Evolutionary conservation across 2,888 invertebrate species (phyloP), one percentile per base, ranked within the genome.

Genomic region (Drosophila longiperda): DNA sequence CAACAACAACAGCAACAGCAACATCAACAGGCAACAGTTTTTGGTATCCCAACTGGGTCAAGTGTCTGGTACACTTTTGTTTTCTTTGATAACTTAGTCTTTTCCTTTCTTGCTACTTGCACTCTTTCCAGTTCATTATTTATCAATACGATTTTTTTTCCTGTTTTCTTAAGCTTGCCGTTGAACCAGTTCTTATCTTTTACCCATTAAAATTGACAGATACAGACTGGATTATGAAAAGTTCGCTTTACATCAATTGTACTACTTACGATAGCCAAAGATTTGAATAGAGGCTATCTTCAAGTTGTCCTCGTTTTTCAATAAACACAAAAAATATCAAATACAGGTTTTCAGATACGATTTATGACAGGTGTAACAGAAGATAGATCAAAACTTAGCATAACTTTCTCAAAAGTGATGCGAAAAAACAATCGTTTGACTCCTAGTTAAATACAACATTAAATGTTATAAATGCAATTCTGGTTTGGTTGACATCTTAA

Each of bases 61-160:
- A 87, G 86, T 81, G 86, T 55, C 73, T 73, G 83, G 83, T 83
- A 78, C 88, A 86, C 90, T 87, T 86, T 88, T 87, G 89, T 90
- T 87, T 87, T 85, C 88, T 84, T 84, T 85, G 76, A 84, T 83
- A 89, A 76, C 83, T 78, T 71, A 85, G 70, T 67, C 63, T 74
- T 61, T 83, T 84, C 82, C 82, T 73, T 69, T 64, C 69, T 66
- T 63, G 26, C 62, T 49, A 34, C 57, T 73, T 70, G 26, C 26
- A 42, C 75, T 74, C 23, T 45, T 45, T 45, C 45, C 15, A 15
- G 8, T 45, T 45, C 66, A 78, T 78, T 78, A 69, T 78, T 57
- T 53, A 34, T 23, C 49, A 8, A 23, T 23, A 4, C 48, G 15
- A 23, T 40, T 49, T 53, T 49, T 53, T 60, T 74, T 53, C 74